Conservation (phyloP, 1,140 invertebrate genomes). For the Procambarus virginalis region DNA sequence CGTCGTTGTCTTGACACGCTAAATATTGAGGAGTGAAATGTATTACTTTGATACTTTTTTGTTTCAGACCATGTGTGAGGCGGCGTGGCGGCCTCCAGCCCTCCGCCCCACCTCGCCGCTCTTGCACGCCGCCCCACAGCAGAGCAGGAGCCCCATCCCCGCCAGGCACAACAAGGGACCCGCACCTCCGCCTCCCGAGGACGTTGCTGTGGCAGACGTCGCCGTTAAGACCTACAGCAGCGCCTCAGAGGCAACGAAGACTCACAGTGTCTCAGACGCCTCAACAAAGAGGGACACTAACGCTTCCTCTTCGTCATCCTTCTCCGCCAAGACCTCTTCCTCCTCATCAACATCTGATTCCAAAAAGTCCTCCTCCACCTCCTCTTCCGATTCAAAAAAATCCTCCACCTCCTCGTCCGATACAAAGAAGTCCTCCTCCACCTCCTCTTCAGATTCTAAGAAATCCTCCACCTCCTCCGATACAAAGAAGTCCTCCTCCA, state of each 20-base stretch:
- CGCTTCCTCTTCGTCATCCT: too few relatives aligned
- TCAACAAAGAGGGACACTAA: too few relatives aligned
- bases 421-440: background rate
- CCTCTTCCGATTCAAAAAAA: too few relatives aligned
- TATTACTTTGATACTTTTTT: too few relatives aligned
- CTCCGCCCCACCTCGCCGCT: slow-evolving; percentile 41
- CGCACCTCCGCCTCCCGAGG: slow-evolving; percentile 32
- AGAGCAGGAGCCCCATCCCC: slow-evolving; percentile 45
- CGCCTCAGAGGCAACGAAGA: background rate
- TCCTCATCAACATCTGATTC: too few relatives aligned
- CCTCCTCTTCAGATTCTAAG: background rate
- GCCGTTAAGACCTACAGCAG: background rate
- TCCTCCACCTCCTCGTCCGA: too few relatives aligned
- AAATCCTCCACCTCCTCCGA: background rate
- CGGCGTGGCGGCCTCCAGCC: slow-evolving; percentile 17
- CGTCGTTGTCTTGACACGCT: too few relatives aligned
- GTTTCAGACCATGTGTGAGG: slow-evolving; percentile 59
- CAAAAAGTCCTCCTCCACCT: too few relatives aligned
- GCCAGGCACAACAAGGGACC: slow-evolving; percentile 56
- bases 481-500: background rate
- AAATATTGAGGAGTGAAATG: too few relatives aligned
- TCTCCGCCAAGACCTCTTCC: too few relatives aligned
- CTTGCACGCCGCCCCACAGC: slow-evolving; percentile 28
- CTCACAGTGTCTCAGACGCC: background rate
- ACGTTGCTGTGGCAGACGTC: background rate